These are phyloP conservation scores for Syngnathus acus DNA, from an alignment of 2,797 vertebrate genomes.

Conservation along the genomic window DNA sequence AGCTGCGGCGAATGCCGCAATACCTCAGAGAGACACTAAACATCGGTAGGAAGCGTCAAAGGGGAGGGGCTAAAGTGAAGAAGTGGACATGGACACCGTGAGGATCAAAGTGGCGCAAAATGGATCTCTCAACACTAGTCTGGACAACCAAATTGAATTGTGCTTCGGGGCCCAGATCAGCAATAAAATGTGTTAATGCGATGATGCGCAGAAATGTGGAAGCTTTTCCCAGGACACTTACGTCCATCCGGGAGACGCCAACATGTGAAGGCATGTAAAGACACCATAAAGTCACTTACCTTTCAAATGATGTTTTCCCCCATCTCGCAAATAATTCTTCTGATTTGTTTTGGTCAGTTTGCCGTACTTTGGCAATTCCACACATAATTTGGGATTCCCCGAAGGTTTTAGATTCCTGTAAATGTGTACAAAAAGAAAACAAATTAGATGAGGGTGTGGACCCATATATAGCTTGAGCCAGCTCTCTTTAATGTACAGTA, in stretches of 20 bases:
- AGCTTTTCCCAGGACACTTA: background rate
- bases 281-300: background rate
- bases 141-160: slow-evolving; percentile 8
- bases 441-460: too few species aligned
- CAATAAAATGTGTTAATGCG: background rate
- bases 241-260: background rate
- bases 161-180: slow-evolving; percentile 2
- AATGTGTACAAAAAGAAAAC: too few species aligned
- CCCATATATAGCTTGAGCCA: too few species aligned
- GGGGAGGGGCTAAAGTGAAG: slow-evolving; percentile 9
- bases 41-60: slow-evolving; percentile 20
- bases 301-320: background rate
- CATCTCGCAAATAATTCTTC: background rate
- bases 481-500: too few species aligned
- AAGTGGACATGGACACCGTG: slow-evolving; percentile 30
- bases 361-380: too few species aligned
- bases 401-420: background rate
- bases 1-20: slow-evolving; percentile 24
- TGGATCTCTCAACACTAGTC: slow-evolving; percentile 62
- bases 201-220: background rate
- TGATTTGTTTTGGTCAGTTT: too few species aligned
- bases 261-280: background rate
- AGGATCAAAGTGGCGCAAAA: slow-evolving; percentile 63
- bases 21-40: slow-evolving; percentile 39
- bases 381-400: too few species aligned